Evolutionary conservation across 2,888 invertebrate species (phyloP).

Genomic region (Panopea generosa): DNA sequence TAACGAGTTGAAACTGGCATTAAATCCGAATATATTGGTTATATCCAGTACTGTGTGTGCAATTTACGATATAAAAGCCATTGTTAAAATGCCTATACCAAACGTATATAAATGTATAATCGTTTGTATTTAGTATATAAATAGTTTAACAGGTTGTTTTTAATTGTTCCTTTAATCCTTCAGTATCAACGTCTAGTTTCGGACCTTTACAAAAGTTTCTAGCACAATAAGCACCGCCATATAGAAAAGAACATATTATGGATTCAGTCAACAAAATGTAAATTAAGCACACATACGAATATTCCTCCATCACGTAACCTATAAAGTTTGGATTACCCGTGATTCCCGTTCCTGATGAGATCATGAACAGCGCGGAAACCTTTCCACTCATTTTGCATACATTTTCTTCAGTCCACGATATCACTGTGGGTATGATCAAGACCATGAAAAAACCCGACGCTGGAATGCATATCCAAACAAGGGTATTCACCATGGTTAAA

Average conservation of each 20-base stretch:
- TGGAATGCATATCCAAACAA: slow-evolving; percentile 29
- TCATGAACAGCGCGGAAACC: slow-evolving; percentile 20
- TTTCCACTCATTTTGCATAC: slow-evolving; percentile 36
- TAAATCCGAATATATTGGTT: too few relatives aligned
- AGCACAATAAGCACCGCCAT: neutral
- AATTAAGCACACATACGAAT: slow-evolving; percentile 19
- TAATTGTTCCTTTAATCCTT: too few relatives aligned
- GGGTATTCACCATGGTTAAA: neutral
- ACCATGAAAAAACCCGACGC: slow-evolving; percentile 30
- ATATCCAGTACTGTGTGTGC: too few relatives aligned
- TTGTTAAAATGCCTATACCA: too few relatives aligned
- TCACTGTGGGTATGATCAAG: slow-evolving; percentile 25
- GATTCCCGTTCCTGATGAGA: slow-evolving; percentile 23
- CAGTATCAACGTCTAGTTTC: too few relatives aligned
- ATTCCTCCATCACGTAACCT: slow-evolving; percentile 39
- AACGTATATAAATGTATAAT: too few relatives aligned
- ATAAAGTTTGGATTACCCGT: slow-evolving; percentile 27
- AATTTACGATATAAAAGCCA: too few relatives aligned
- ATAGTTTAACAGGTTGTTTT: too few relatives aligned
- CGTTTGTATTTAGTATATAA: too few relatives aligned
- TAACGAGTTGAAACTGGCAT: too few relatives aligned
- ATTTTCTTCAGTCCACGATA: slow-evolving; percentile 33
- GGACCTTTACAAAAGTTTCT: too few relatives aligned
- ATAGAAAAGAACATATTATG: slow-evolving; percentile 11
- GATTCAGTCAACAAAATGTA: slow-evolving; percentile 25